Conservation (phyloP, 2,888 invertebrate genomes). For the Drosophila paramelanica region DNA sequence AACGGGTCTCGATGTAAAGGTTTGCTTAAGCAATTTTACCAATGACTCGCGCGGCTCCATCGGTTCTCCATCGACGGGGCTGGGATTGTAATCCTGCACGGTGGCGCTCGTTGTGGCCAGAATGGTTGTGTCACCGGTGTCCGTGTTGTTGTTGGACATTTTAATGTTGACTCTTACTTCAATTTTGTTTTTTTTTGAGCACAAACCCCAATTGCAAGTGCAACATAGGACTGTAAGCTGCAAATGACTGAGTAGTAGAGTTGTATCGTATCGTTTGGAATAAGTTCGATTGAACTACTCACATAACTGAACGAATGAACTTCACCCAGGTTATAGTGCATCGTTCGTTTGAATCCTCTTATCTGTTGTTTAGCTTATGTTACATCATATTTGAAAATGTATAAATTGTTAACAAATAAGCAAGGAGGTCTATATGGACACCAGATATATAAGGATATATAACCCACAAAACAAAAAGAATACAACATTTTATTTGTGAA, state of each 20-base stretch:
- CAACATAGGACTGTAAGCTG: conserved; percentile 27
- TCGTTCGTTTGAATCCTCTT: no score
- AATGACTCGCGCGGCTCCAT: conserved; percentile 82
- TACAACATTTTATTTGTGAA: no score
- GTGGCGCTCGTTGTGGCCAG: conserved; percentile 56
- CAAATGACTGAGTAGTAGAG: conserved; percentile 11
- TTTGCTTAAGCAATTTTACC: conserved; percentile 65
- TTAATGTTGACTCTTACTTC: conserved; percentile 81
- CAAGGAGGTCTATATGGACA: no score
- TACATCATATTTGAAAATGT: no score
- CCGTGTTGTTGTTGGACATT: conserved; percentile 82
- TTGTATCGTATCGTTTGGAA: no score
- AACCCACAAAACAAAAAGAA: no score
- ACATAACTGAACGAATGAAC: no score
- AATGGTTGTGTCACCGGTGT: conserved; percentile 83
- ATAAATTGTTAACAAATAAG: no score
- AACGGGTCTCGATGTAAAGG: conserved; percentile 6
- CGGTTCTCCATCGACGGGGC: conserved; percentile 23
- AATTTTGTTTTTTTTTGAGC: conserved; percentile 77
- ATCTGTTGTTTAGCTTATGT: no score
- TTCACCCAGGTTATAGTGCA: no score
- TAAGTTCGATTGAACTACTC: no score
- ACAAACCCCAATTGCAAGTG: conserved; percentile 34
- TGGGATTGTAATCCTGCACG: conserved; percentile 51
- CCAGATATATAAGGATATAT: no score